Base-by-base conservation (phyloP, 2,797 vertebrate genomes). In the Anas bahamensis region DNA sequence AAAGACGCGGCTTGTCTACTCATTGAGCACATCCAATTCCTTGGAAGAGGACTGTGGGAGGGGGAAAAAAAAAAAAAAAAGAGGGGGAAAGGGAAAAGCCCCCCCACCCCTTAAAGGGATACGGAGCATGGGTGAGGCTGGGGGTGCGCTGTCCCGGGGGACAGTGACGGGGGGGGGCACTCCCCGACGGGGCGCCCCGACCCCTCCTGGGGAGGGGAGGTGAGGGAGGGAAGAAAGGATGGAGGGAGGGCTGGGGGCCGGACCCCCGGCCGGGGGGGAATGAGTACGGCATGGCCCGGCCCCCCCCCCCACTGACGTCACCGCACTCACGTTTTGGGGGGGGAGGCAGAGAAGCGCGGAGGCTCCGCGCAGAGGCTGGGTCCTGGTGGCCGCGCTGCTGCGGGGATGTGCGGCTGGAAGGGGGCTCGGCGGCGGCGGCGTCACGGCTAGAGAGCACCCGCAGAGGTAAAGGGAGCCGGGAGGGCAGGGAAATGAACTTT, bases 81-180 rank as follows among this genome's bases (percentile, higher is more conserved):
- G 41, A 41, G 22, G 11, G 3, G 26, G 21, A 11, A 48, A 16
- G 4, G 7, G 4, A 26, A 19, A 52, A 33, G n/a, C 10, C 24
- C 48, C 23, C 48, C 23, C 24, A 26, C 23, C 13, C 23, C 48
- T 50, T 50, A 24, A 50, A 50, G 56, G 23, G 23, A 73, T 63
- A 15, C 37, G 18, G 5, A 39, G 42, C 37, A 19, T 6, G 17
- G 33, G 11, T 19, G 8, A 23, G 44, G 63, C 39, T 9, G 1
- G 16, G 31, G 21, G 33, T 55, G 42, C 15, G 37, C 35, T 35
- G 48, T 28, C 16, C 13, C 10, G 98, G 97, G 98, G 97, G 96
- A 97, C 98, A 97, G 95, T 61, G 94, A 94, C 72, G 35, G 83
- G 86, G 89, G 94, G 95, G 92, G 61, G 11, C 82, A 77, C 81